Evolutionary conservation across 2,888 invertebrate species (phyloP).

Genomic region (Serrognathus titanus): DNA sequence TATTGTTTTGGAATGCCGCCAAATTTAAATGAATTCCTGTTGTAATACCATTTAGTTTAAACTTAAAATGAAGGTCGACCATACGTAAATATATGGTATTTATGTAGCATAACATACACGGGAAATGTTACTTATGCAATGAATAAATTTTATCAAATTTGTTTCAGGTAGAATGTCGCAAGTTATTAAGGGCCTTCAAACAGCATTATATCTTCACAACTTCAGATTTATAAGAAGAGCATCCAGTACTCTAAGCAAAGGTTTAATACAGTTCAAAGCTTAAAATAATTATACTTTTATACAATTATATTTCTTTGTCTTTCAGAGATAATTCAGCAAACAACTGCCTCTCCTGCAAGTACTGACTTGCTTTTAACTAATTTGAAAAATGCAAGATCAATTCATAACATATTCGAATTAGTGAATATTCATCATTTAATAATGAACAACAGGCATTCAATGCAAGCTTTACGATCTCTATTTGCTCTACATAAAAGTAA

Average conservation of each 20-base stretch:
- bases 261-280: too few relatives aligned
- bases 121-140: background rate
- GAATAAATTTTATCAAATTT: background rate
- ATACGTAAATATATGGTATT: background rate
- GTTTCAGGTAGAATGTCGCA: background rate
- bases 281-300: too few relatives aligned
- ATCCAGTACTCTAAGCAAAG: too few relatives aligned
- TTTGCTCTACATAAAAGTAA: slow-evolving; percentile 56
- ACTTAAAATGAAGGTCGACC: background rate
- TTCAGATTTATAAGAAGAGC: too few relatives aligned
- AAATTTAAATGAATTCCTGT: slow-evolving; percentile 24
- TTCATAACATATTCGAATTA: slow-evolving; percentile 50
- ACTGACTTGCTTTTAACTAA: slow-evolving; percentile 51
- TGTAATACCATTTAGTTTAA: background rate
- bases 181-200: too few relatives aligned
- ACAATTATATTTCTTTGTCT: too few relatives aligned
- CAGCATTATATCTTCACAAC: too few relatives aligned
- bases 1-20: slow-evolving; percentile 19
- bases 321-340: too few relatives aligned
- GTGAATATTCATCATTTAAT: slow-evolving; percentile 47
- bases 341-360: background rate
- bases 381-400: slow-evolving; percentile 49
- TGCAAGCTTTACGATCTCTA: slow-evolving; percentile 56
- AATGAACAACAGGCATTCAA: slow-evolving; percentile 55
- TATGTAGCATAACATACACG: background rate